phyloP scores from a whole-genome alignment of 2,113 vertebrate genomes.

The Zapornia atra region DNA sequence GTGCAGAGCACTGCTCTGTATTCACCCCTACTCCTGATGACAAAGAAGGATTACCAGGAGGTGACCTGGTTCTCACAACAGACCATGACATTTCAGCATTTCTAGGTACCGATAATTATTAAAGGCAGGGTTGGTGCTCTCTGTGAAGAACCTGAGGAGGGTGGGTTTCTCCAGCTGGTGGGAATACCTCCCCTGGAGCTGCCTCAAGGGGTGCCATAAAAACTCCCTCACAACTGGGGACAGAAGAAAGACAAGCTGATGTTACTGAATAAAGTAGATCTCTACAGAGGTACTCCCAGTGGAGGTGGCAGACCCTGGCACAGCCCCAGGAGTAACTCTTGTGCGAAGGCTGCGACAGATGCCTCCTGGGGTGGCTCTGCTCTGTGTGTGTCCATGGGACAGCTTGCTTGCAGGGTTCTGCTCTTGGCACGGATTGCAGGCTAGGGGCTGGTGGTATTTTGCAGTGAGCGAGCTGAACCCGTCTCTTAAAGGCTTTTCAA shows the following conservation, averaged over 20 bases:
- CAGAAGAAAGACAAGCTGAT: background rate
- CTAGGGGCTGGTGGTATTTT: background rate
- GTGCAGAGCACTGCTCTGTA: background rate
- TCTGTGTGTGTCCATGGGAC: background rate
- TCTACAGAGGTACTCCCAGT: background rate
- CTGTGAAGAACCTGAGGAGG: background rate
- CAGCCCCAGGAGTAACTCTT: background rate
- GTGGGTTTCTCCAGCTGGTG: background rate
- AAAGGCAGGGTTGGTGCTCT: background rate
- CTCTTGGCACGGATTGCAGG: accelerated
- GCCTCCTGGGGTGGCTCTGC: background rate
- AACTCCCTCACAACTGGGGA: background rate
- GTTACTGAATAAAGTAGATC: background rate
- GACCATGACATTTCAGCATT: background rate
- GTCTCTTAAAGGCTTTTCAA: background rate
- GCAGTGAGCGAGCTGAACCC: background rate
- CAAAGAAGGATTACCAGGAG: background rate
- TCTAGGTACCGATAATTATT: background rate
- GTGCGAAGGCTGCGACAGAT: background rate
- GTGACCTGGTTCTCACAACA: background rate
- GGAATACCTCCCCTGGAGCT: background rate
- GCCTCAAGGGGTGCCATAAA: background rate
- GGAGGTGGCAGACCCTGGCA: background rate
- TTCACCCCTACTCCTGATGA: background rate
- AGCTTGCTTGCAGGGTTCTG: background rate